A percentile compares a stretch with the other conserved stretches of the same genome.
phyloP scores from a whole-genome alignment of 2,888 invertebrate species.

The Tricholauxania praeusta region DNA sequence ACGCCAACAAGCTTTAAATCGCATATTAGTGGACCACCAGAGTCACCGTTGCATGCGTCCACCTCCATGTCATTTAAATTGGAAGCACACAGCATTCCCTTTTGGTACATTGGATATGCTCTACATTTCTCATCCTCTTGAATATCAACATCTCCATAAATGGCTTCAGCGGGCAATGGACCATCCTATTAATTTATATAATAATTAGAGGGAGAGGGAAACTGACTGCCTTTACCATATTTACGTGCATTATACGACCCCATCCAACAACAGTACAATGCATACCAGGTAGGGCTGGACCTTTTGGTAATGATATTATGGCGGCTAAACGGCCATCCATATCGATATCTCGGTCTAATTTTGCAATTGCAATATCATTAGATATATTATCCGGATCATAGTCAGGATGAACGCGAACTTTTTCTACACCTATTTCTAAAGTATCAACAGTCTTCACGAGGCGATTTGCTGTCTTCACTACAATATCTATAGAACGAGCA shows the following conservation, averaged over 20 bases:
- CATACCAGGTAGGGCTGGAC: constrained; percentile 2
- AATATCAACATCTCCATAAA: too few relatives aligned
- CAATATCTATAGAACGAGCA: background rate
- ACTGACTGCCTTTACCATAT: background rate
- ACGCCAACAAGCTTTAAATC: too few relatives aligned
- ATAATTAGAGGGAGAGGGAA: too few relatives aligned
- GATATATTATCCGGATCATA: background rate
- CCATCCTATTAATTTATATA: background rate
- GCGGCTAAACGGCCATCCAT: constrained; percentile 13
- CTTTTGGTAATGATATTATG: constrained; percentile 15
- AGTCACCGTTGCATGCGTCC: too few relatives aligned
- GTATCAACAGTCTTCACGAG: constrained; percentile 5
- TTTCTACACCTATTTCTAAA: constrained; percentile 19
- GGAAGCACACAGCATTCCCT: too few relatives aligned
- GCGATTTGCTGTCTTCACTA: constrained; percentile 36
- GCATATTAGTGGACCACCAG: too few relatives aligned
- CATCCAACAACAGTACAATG: constrained; percentile 52
- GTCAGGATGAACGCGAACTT: background rate
- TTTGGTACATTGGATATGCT: too few relatives aligned
- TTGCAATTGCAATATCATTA: constrained; percentile 26
- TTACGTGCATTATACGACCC: constrained; percentile 53
- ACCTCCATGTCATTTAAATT: too few relatives aligned
- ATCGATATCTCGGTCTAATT: constrained; percentile 3
- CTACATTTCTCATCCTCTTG: too few relatives aligned
- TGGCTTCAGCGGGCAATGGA: too few relatives aligned